phyloP scores from a whole-genome alignment of 2,888 invertebrate species.

The Allophyes oxyacanthae region DNA sequence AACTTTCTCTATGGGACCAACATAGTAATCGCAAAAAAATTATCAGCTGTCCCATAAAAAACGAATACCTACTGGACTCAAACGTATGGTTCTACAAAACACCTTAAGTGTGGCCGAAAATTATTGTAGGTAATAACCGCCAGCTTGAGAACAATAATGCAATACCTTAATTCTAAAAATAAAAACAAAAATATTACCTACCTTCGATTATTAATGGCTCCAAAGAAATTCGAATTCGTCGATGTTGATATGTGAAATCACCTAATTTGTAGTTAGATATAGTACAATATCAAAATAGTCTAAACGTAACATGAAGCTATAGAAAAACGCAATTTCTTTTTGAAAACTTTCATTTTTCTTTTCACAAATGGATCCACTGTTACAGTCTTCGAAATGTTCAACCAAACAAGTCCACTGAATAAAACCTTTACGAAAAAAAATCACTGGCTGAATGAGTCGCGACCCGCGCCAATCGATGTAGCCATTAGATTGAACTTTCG shows the following conservation, averaged over 20 bases:
- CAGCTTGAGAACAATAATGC: too few species aligned
- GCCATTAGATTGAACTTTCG: constrained; percentile 71
- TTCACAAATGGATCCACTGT: constrained; percentile 84
- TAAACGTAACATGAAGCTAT: constrained; percentile 72
- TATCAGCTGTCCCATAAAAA: too few species aligned
- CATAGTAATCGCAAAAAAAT: too few species aligned
- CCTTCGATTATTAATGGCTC: constrained; percentile 30
- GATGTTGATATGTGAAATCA: constrained; percentile 66
- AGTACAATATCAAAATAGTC: constrained; percentile 49
- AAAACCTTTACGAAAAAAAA: constrained; percentile 29
- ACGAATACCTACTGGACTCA: too few species aligned
- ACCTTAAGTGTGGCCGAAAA: too few species aligned
- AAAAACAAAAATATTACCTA: constrained; percentile 23
- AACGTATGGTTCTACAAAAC: too few species aligned
- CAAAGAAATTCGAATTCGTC: constrained; percentile 11
- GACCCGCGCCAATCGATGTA: constrained; percentile 68
- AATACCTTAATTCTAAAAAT: not conserved
- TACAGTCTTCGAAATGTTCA: constrained; percentile 45
- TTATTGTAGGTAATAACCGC: too few species aligned
- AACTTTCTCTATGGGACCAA: too few species aligned
- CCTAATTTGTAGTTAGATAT: constrained; percentile 40
- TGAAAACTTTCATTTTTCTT: constrained; percentile 87
- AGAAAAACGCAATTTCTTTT: constrained; percentile 85
- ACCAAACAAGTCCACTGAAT: constrained; percentile 36
- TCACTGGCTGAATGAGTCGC: constrained; percentile 61